Base-by-base conservation (phyloP, 2,113 vertebrate species). In the Bagarius yarrelli region DNA sequence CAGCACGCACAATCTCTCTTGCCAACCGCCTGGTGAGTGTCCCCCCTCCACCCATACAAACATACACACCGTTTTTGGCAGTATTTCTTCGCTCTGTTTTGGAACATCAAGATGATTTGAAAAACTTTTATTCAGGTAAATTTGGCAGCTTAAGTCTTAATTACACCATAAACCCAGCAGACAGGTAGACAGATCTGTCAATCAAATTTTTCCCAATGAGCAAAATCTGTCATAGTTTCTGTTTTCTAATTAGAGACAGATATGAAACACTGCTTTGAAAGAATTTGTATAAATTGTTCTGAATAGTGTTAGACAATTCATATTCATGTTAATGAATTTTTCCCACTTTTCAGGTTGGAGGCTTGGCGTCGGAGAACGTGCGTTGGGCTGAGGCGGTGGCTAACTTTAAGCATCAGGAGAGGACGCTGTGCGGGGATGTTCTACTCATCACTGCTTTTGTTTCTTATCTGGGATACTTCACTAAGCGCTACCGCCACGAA, bases 391-490 rank as follows among this genome's bases (percentile, higher is more conserved):
- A 97, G 87, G 92, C 96, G 0, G 91, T 98, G 67, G 87, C 93
- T 84, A 92, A 80, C 85, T 96, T 98, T 85, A 93, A 86, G 74
- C 87, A 86, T 21, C 96, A 97, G 86, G 93, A 95, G 90, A 94
- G 90, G 76, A 97, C 93, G 0, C 88, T 98, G 30, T 99, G 97
- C 76, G 98, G 97, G 15, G 97, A 99, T 0, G 90, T 98, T 78
- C 90, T 99, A 61, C 93, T 99, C 76, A 89, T 89, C 27, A 95
- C 96, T 0, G 95, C 97, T 82, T 99, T 98, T 1, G 84, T 99
- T 72, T 99, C 97, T 16, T 99, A 99, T 91, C 89, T 98, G 57
- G 97, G 98, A 6, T 99, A 97, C 89, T 99, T 99, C 89, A 96
- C 95, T 47, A 96, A 91, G 82, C 92, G 81, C 85, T 99, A 96